Base-by-base conservation (phyloP, 2,888 invertebrate species). In the Sipha maydis region DNA sequence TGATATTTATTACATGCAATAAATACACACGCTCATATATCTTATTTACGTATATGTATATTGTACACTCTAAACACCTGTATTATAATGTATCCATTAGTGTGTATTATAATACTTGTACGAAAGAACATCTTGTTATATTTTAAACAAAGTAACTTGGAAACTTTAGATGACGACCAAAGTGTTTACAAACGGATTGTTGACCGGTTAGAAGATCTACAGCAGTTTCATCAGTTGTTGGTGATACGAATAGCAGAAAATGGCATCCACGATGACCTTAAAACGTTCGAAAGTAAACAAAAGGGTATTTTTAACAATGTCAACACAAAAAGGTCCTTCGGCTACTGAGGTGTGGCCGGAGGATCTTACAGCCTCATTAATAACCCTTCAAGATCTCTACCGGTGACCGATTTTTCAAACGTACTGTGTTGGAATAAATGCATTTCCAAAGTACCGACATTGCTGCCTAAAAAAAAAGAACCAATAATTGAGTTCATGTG, bases 201-300 rank as follows among this genome's bases (percentile, higher is more conserved):
- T 67, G 67, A 85, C 77, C 85, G 67, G 67, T 77, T 85, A 31
- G 67, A 77, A 48, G 85, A 77, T 67, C 48, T 85, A 48, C 77
- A 85, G n/a, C 48, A 25, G 31, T 41, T 69, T 17, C 77, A 67
- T 67, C 48, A 67, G 31, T 31, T 77, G 67, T 67, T 85, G 67
- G 11, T 17, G 77, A 7, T 17, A n/a, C 38, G 67, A 77, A 85
- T 41, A 48, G 41, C 67, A 67, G 67, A 85, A 85, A 69, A 41
- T 85, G 85, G 67, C 85, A 34, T 67, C 41, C 21, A 17, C 61
- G 31, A 69, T 31, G 67, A 67, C 85, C 25, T 67, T 67, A 48
- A 77, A 77, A 85, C 77, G 77, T 77, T 48, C 41, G 41, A 77
- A 85, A 85, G 85, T 85, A 85, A 85, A 77, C 48, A 85, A 85